These are phyloP conservation scores for Onychomys leucogaster DNA, from an alignment of 2,797 vertebrate species.

Conservation along the genomic window DNA sequence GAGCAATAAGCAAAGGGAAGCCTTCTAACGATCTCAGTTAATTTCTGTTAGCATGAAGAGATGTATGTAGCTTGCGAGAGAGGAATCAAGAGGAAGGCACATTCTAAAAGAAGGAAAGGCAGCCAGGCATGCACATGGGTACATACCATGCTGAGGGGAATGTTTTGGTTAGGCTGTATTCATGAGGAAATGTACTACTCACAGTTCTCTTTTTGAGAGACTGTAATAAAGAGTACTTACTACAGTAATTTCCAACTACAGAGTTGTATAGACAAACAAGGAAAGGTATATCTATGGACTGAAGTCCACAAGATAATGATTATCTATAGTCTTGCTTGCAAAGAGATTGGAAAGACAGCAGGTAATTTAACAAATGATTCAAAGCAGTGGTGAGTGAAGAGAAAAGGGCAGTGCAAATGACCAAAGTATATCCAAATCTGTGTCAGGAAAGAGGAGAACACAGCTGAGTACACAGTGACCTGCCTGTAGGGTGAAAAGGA, in stretches of 20 bases:
- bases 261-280: slow-evolving; percentile 33
- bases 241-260: not conserved
- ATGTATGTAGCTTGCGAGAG: not conserved
- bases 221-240: not conserved
- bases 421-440: not conserved
- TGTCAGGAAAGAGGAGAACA: not conserved
- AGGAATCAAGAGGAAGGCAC: not conserved
- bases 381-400: not conserved
- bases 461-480: not conserved
- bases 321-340: not conserved
- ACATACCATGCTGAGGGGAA: not conserved
- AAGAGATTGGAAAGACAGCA: not conserved
- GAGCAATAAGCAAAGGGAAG: not conserved
- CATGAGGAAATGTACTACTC: not conserved
- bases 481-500: not conserved
- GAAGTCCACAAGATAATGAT: not conserved
- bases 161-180: not conserved
- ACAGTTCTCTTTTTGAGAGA: slow-evolving; percentile 32
- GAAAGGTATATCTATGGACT: not conserved
- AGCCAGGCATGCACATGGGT: not conserved
- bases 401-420: not conserved
- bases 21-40: not conserved
- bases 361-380: not conserved
- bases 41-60: slow-evolving; percentile 25
- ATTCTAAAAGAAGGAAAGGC: not conserved